Evolutionary conservation across 2,113 vertebrate genomes (phyloP).

Genomic region (Pomatostomus ruficeps): DNA sequence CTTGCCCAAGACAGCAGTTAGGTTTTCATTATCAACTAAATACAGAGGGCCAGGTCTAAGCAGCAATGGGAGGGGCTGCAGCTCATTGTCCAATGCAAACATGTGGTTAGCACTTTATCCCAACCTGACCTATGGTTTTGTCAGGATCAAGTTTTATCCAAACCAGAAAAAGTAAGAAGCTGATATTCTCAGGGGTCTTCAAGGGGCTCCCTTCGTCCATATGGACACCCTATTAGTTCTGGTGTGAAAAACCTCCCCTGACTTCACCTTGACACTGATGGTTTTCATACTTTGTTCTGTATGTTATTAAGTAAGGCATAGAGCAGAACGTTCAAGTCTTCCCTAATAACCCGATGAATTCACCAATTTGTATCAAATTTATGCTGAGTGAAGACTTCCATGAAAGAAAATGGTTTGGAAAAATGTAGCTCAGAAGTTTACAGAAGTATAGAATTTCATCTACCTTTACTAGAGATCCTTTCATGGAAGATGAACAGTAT

Average conservation of each 20-base stretch:
- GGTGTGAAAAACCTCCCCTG: background rate
- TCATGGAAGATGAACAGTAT: background rate
- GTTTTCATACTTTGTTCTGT: background rate
- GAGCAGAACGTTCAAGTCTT: background rate
- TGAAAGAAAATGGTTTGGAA: background rate
- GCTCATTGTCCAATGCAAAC: background rate
- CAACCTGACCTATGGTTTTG: background rate
- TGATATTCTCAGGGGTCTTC: background rate
- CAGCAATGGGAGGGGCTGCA: background rate
- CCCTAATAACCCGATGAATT: background rate
- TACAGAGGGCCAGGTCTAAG: background rate
- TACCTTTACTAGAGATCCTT: background rate
- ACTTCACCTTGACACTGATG: background rate
- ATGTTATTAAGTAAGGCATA: background rate
- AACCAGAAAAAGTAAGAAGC: background rate
- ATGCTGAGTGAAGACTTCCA: background rate
- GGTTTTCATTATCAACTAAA: background rate
- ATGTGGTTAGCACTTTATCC: rapidly evolving
- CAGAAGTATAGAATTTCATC: background rate
- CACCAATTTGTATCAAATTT: background rate
- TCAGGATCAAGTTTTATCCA: background rate
- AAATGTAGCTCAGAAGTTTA: background rate
- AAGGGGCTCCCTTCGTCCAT: background rate
- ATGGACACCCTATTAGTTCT: background rate
- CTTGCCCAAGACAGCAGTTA: background rate